Base-by-base conservation (phyloP, 2,888 invertebrate species). In the Dicycla oo region DNA sequence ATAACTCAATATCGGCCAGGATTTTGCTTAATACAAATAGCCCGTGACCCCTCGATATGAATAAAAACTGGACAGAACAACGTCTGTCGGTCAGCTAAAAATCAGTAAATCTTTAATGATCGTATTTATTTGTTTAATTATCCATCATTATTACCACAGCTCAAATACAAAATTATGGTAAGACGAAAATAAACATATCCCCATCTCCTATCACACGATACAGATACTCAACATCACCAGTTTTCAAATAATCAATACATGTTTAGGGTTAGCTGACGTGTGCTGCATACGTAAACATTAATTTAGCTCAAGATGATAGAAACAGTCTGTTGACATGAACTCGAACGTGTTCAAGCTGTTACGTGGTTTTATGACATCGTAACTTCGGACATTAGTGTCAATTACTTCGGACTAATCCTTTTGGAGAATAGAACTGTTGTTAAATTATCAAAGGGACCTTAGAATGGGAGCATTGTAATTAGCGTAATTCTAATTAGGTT, bases 311-410 rank as follows among this genome's bases (percentile, higher is more conserved):
- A 83, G 73, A 80, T 68, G 69, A 69, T 80, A 83, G 69, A 57
- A 80, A 67, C 83, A 76, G 69, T 69, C 38, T 83, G 81, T 69
- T 70, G 73, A 69, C 82, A 64, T 82, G 30, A 62, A 56, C 68
- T 66, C n/a, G 47, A 61, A 66, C 70, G 80, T 75, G 80, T 43
- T 18, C 81, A 80, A 81, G 81, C 81, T 81, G 81, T 73, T 81
- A 64, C 81, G 18, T 18, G 47, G 56, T 73, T 81, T 81, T 83
- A 81, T 65, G 77, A 47, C 77, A 26, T 73, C 83, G 83, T 81
- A 80, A 81, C 81, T 81, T 40, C 13, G 38, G 67, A 64, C 81
- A 77, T 81, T 80, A 80, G 82, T 78, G 82, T 80, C 73, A 69
- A 82, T 82, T 78, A 82, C 57, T 60, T n/a, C 62, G n/a, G 45